A percentile compares a stretch with the other conserved stretches of the same genome.
Conservation (phyloP, 1,140 invertebrate genomes). For the Cardiocondyla obscurior region DNA sequence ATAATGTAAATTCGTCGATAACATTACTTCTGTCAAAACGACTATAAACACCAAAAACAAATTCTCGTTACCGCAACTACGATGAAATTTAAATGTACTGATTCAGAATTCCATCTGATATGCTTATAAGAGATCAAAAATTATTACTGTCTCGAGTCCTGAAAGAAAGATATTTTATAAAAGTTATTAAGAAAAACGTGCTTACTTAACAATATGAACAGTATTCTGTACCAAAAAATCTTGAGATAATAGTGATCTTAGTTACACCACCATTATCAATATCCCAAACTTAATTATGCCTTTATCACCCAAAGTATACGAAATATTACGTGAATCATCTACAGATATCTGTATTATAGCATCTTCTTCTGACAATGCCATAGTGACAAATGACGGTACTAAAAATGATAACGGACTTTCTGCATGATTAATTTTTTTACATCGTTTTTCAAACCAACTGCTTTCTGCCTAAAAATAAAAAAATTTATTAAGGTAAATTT, state of each 20-base stretch:
- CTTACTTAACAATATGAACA: slow-evolving; percentile 91
- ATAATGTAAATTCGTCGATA: too few relatives aligned
- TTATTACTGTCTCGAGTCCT: slow-evolving; percentile 93
- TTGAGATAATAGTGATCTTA: slow-evolving; percentile 91
- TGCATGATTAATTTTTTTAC: slow-evolving; percentile 97
- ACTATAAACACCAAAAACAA: too few relatives aligned
- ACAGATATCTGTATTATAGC: slow-evolving; percentile 94
- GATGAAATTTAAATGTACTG: slow-evolving; percentile 93
- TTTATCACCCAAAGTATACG: slow-evolving; percentile 95
- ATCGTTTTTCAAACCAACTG: slow-evolving; percentile 97
- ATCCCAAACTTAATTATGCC: slow-evolving; percentile 94
- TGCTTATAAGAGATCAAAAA: slow-evolving; percentile 94
- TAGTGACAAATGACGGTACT: slow-evolving; percentile 95
- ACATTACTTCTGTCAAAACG: too few relatives aligned
- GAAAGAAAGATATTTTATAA: neutral
- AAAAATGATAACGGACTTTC: slow-evolving; percentile 94
- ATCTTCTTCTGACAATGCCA: slow-evolving; percentile 93
- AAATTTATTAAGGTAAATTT: slow-evolving; percentile 28
- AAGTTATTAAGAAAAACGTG: slow-evolving; percentile 50
- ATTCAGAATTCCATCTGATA: slow-evolving; percentile 94
- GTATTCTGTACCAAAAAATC: slow-evolving; percentile 91
- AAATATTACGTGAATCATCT: slow-evolving; percentile 94
- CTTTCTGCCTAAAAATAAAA: slow-evolving; percentile 87
- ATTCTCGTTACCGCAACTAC: slow-evolving; percentile 96
- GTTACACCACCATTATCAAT: slow-evolving; percentile 91